phyloP scores from a whole-genome alignment of 2,797 vertebrate genomes.

The Clarias laeviceps region DNA sequence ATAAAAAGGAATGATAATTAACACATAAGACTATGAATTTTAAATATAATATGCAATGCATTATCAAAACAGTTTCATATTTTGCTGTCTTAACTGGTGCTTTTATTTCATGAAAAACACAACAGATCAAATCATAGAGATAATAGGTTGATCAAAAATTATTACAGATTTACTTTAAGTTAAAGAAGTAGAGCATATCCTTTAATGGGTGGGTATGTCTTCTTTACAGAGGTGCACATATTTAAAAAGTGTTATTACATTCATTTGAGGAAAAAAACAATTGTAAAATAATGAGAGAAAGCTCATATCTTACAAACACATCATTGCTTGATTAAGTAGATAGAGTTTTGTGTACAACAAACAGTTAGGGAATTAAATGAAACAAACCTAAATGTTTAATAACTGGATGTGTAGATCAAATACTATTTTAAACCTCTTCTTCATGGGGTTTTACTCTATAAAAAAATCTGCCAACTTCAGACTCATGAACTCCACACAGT shows the following conservation, averaged over 20 bases:
- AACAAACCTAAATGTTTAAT: background rate
- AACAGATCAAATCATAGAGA: background rate
- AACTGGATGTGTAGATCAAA: background rate
- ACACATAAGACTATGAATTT: background rate
- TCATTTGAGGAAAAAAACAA: background rate
- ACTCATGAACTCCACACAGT: slow-evolving; percentile 12
- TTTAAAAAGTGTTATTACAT: background rate
- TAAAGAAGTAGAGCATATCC: background rate
- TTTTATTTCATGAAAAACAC: background rate
- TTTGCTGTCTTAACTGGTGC: background rate
- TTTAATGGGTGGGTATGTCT: background rate
- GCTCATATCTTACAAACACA: background rate
- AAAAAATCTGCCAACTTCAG: background rate
- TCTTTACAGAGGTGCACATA: background rate
- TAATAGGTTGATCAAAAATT: background rate
- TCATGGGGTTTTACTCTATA: background rate
- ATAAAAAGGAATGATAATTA: background rate
- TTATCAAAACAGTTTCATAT: background rate
- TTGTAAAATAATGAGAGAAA: background rate
- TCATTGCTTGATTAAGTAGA: background rate
- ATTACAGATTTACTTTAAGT: background rate
- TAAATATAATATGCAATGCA: background rate
- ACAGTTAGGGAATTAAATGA: background rate
- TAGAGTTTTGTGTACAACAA: background rate
- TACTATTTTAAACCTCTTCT: background rate